Base-by-base conservation (phyloP, 2,113 vertebrate genomes). In the Ptilonorhynchus violaceus region DNA sequence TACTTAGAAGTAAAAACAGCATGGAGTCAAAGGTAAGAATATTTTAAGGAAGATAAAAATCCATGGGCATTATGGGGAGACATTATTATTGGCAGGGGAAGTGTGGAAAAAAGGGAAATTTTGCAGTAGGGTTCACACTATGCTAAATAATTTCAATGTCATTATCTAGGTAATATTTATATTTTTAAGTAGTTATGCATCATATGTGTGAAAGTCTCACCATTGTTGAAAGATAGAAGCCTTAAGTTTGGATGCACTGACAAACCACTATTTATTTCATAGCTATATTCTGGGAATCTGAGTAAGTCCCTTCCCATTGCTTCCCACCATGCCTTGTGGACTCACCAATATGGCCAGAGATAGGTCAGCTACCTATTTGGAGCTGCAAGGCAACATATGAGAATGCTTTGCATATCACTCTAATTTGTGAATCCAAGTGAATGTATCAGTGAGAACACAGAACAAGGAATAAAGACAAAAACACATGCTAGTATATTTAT, bases 21-120 rank as follows among this genome's bases (percentile, higher is more conserved):
- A 35, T 47, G 25, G 20, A 70, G 63, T 85, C 42, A 70, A 70
- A 91, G 23, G 50, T n/a, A 50, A 7, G 12, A 66, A 37, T 59
- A 37, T 46, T 74, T 74, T 47, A 77, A 66, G 17, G 31, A 76
- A 87, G 8, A 60, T 35, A 35, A 81, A 69, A 77, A 24, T 2
- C 0, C 0, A 44, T 22, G 5, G 15, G 7, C 5, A 33, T 84
- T 76, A 47, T 59, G 7, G 3, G 15, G 8, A 64, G 14, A 69
- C 2, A 17, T 42, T 76, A 17, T 42, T 76, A 60, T 12, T 83
- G 44, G 4, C 24, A 39, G 17, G 3, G 24, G 12, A 72, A 10
- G 5, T 73, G 7, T 28, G 10, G 19, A 33, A 37, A 31, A 50
- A 46, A 62, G 47, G 0, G 7, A 53, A 59, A 63, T n/a, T 59